Base-by-base conservation (phyloP, 2,797 vertebrate species). In the Fistularia tabacaria region DNA sequence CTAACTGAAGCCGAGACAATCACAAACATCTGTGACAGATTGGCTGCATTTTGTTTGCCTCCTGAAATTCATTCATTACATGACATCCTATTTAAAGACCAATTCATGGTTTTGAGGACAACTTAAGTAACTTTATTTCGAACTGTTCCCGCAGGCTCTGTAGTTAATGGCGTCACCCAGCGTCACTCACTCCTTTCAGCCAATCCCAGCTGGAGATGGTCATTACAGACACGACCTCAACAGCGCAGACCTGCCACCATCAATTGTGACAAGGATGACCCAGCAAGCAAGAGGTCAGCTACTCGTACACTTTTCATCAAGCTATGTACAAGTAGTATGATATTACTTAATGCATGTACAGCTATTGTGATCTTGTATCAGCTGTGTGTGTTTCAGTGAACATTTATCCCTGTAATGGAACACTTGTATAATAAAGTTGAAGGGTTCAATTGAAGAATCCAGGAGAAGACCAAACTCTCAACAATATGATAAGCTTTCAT, bases 241-340 rank as follows among this genome's bases (percentile, higher is more conserved):
- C 66, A 57, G 13, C 55, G 43, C n/a, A 51, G 25, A 9, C 40
- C 59, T 41, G 11, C 50, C 8, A 48, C 12, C 45, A 40, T 39
- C 45, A 54, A 48, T 38, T 15, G 6, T 2, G 60, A 61, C 58
- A 67, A 55, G 7, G 68, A 77, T 0, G 77, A 71, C 14, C 50
- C 59, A 1, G 46, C 37, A 36, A 70, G n/a, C 60, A 79, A 75
- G 46, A 82, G 78, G 82, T 85, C 48, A 66, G 67, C 50, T 51
- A 25, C 36, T 15, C 14, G 2, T 25, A 25, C 25, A 25, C 25
- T 25, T 25, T 25, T 25, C n/a, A 25, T 25, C 5, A 25, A 25
- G 25, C 25, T 41, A 12, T 38, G 8, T 12, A 14, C 7, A 8
- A 6, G 12, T 45, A 41, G 8, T 14, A 15, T 47, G 6, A 14